A percentile compares a stretch with the other conserved stretches of the same genome.
phyloP scores from a whole-genome alignment of 2,888 invertebrate genomes.

The Pyralis farinalis region DNA sequence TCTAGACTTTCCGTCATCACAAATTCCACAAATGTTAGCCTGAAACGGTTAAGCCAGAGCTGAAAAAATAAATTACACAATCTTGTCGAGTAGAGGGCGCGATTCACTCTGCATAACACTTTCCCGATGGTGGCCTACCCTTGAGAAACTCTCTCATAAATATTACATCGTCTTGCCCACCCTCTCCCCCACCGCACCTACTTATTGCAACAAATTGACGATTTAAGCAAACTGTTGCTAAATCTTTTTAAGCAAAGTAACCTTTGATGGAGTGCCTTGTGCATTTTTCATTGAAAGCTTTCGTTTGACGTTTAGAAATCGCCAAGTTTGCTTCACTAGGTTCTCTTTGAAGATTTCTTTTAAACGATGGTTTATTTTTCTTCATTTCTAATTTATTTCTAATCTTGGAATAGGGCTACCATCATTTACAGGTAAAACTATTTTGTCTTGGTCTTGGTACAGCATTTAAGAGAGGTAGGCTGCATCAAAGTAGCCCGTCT shows the following conservation, averaged over 20 bases:
- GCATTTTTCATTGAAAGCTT: slow-evolving; percentile 18
- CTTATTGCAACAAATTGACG: slow-evolving; percentile 27
- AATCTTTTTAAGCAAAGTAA: slow-evolving; percentile 19
- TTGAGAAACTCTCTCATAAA: slow-evolving; percentile 24
- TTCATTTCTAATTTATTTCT: too few relatives aligned
- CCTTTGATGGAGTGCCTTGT: slow-evolving; percentile 14
- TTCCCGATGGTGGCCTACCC: slow-evolving; percentile 6
- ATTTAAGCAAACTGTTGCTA: slow-evolving; percentile 20
- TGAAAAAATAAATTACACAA: slow-evolving; percentile 16
- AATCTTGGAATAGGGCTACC: too few relatives aligned
- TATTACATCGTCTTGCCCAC: slow-evolving; percentile 21
- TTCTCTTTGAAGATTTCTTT: slow-evolving; percentile 3
- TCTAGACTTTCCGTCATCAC: slow-evolving; percentile 5
- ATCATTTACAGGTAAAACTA: too few relatives aligned
- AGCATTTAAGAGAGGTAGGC: too few relatives aligned
- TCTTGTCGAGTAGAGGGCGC: slow-evolving; percentile 14
- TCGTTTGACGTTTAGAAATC: slow-evolving; percentile 8
- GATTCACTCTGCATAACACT: slow-evolving; percentile 20
- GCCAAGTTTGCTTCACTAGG: slow-evolving; percentile 1
- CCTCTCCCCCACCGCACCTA: slow-evolving; percentile 19
- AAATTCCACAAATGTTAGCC: neutral
- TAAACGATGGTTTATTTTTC: slow-evolving; percentile 1
- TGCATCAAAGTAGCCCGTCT: too few relatives aligned
- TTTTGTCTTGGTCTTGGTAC: too few relatives aligned
- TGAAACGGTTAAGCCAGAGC: slow-evolving; percentile 5